These are phyloP conservation scores for Erebia aethiops DNA, from an alignment of 2,888 invertebrate species.

Conservation along the genomic window DNA sequence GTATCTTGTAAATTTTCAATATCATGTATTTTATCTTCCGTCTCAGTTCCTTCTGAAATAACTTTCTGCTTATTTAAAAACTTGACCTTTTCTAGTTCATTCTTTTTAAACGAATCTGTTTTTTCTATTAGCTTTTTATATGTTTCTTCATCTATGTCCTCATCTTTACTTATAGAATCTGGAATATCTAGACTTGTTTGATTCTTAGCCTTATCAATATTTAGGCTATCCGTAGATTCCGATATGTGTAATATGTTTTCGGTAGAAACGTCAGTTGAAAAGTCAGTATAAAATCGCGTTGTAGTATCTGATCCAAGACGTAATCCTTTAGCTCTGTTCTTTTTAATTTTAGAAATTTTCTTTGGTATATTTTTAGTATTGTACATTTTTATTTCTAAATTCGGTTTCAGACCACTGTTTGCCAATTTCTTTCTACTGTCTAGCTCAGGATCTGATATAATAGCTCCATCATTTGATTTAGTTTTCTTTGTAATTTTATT, in stretches of 20 bases:
- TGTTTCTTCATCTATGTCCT: slow-evolving; percentile 75
- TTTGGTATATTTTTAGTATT: slow-evolving; percentile 87
- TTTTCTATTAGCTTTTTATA: slow-evolving; percentile 78
- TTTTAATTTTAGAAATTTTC: slow-evolving; percentile 87
- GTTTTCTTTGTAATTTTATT: slow-evolving; percentile 69
- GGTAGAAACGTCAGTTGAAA: slow-evolving; percentile 84
- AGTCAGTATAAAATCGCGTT: slow-evolving; percentile 87
- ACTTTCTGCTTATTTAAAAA: slow-evolving; percentile 77
- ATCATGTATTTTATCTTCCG: slow-evolving; percentile 62
- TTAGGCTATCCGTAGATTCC: slow-evolving; percentile 85
- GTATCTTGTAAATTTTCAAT: slow-evolving; percentile 47
- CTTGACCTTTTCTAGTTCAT: slow-evolving; percentile 77
- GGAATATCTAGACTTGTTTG: slow-evolving; percentile 50
- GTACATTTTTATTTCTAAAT: slow-evolving; percentile 84
- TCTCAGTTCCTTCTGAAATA: slow-evolving; percentile 72
- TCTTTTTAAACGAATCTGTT: slow-evolving; percentile 81
- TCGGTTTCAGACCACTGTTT: slow-evolving; percentile 53
- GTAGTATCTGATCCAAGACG: slow-evolving; percentile 77
- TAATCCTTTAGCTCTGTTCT: slow-evolving; percentile 83
- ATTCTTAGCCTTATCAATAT: slow-evolving; percentile 65
- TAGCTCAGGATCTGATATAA: slow-evolving; percentile 68
- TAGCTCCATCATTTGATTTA: slow-evolving; percentile 56
- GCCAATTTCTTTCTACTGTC: slow-evolving; percentile 57
- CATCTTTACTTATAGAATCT: slow-evolving; percentile 68
- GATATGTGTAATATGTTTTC: slow-evolving; percentile 85